Percentiles rank a stretch among this genome's conserved stretches.
These are phyloP conservation scores for Syndactyla subalaris DNA, from an alignment of 2,797 vertebrate genomes.

Conservation along the genomic window DNA sequence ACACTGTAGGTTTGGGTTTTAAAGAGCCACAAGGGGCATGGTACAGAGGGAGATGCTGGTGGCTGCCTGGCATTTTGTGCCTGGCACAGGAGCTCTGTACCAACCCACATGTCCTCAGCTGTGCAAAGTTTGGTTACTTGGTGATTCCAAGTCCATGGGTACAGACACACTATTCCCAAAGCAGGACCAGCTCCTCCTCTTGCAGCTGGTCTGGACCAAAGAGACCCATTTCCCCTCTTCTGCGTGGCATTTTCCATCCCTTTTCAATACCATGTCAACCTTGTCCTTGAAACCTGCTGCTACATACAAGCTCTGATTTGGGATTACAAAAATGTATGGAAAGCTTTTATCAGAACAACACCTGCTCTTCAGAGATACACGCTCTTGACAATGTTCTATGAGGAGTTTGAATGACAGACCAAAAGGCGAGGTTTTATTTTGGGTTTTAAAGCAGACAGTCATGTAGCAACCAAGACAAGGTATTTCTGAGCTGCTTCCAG, in stretches of 20 bases:
- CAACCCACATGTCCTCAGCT: accelerated
- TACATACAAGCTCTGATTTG: neutral
- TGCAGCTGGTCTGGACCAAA: neutral
- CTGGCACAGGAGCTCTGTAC: neutral
- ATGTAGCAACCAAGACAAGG: neutral
- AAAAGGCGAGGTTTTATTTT: constrained; percentile 21
- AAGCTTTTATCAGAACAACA: neutral
- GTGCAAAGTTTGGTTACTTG: neutral
- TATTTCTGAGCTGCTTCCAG: neutral
- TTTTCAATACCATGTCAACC: neutral
- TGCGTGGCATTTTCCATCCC: neutral
- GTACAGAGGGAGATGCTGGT: neutral
- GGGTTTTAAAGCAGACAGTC: neutral
- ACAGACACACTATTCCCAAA: neutral
- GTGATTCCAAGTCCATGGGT: neutral
- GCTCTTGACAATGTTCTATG: neutral
- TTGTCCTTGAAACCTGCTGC: neutral
- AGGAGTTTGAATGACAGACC: constrained; percentile 13
- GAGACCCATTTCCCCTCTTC: neutral
- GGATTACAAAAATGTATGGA: neutral
- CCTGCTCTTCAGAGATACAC: neutral
- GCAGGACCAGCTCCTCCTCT: neutral
- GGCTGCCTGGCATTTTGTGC: neutral
- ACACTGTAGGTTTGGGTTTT: neutral
- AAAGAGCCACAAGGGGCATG: neutral